phyloP scores from a whole-genome alignment of 1,140 invertebrate genomes.

The Brachionus rotundiformis region DNA sequence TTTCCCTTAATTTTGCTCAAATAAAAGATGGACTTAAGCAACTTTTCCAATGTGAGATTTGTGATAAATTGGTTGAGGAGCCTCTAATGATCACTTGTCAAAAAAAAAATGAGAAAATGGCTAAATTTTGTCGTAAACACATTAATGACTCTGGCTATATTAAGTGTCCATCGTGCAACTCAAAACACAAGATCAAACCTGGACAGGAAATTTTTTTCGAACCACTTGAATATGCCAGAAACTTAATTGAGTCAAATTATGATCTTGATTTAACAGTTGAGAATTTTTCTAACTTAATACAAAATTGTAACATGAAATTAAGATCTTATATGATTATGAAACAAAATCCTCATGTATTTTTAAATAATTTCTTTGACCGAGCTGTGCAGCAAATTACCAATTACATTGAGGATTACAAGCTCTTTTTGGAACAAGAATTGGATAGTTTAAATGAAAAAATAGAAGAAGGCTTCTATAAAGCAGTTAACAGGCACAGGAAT shows the following conservation, averaged over 20 bases:
- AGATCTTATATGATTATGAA: not conserved
- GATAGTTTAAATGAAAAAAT: not conserved
- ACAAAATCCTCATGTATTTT: not conserved
- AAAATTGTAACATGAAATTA: not conserved
- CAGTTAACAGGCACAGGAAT: not conserved
- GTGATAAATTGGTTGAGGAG: not conserved
- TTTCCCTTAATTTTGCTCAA: not conserved
- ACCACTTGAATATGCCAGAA: not conserved
- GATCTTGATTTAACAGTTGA: not conserved
- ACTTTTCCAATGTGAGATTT: not conserved
- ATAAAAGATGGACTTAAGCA: not conserved
- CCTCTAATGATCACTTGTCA: not conserved
- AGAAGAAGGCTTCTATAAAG: not conserved
- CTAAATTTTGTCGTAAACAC: not conserved
- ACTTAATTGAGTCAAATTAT: not conserved
- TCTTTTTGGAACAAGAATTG: not conserved
- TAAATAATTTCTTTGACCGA: not conserved
- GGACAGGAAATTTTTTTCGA: not conserved
- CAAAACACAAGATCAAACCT: not conserved
- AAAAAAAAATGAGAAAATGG: not conserved
- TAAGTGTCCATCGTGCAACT: not conserved
- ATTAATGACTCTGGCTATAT: not conserved
- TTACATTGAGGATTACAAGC: not conserved
- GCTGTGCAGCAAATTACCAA: not conserved
- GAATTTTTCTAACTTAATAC: not conserved